Conservation (phyloP, 2,797 vertebrate species). For the Cossypha dichroa region DNA sequence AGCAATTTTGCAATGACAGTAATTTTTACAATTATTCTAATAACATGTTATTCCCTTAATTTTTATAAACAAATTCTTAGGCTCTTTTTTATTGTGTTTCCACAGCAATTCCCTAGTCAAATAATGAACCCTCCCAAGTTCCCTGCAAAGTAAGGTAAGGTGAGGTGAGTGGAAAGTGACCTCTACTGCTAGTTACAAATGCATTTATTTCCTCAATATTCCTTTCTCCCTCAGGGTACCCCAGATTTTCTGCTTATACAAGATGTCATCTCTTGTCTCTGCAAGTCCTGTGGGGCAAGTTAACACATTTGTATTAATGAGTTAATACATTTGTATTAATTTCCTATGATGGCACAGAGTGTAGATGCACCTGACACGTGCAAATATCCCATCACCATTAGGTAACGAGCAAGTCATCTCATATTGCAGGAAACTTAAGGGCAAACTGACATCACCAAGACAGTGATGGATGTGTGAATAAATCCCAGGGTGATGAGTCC, state of each 20-base stretch:
- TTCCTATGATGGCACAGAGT: neutral
- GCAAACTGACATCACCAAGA: neutral
- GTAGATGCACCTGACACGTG: accelerated
- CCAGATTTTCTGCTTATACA: neutral
- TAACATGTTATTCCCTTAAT: neutral
- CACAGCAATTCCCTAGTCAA: neutral
- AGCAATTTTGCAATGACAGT: neutral
- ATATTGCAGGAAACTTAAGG: neutral
- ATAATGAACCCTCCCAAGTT: neutral
- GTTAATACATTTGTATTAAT: neutral
- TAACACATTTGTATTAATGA: neutral
- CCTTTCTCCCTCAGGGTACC: neutral
- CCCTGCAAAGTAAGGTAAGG: neutral
- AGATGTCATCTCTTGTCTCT: neutral
- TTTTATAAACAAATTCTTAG: neutral
- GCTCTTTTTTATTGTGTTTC: neutral
- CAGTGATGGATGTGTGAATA: neutral
- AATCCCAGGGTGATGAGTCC: neutral
- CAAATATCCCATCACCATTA: neutral
- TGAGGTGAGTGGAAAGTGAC: neutral
- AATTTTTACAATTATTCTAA: constrained; percentile 35
- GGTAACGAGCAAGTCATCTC: neutral
- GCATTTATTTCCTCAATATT: neutral
- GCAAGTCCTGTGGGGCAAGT: neutral
- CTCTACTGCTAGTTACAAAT: neutral